Conservation (phyloP, 2,797 vertebrate genomes). For the Crocodylus rhombifer region DNA sequence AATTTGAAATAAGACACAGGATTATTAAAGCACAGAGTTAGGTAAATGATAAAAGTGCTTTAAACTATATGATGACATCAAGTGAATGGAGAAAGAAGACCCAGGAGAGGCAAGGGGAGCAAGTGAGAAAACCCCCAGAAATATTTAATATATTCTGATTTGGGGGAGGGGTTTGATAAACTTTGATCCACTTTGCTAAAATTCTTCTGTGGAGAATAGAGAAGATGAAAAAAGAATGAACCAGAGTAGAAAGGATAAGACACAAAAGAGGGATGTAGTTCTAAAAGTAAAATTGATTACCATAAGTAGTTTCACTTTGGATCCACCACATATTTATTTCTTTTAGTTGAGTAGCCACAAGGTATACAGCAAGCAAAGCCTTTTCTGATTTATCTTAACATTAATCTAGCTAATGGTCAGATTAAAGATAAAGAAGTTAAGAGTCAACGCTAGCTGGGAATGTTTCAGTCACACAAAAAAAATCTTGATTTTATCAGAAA, state of each 20-base stretch:
- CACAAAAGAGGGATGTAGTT: not conserved
- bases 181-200: not conserved
- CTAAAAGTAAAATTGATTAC: not conserved
- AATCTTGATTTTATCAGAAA: not conserved
- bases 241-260: not conserved
- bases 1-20: fast-evolving
- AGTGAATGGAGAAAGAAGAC: not conserved
- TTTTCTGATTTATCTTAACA: not conserved
- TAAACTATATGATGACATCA: not conserved
- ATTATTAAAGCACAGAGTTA: not conserved
- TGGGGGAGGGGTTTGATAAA: too few relatives aligned
- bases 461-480: not conserved
- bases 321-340: not conserved
- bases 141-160: not conserved
- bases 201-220: not conserved
- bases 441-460: not conserved
- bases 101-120: not conserved
- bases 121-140: not conserved
- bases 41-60: not conserved
- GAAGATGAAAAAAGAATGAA: fast-evolving
- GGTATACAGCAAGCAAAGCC: not conserved
- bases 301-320: not conserved
- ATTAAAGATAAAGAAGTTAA: not conserved
- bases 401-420: not conserved
- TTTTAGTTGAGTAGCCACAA: not conserved